These are phyloP conservation scores for Calliopsis andreniformis DNA, from an alignment of 1,140 invertebrate genomes.

Conservation along the genomic window DNA sequence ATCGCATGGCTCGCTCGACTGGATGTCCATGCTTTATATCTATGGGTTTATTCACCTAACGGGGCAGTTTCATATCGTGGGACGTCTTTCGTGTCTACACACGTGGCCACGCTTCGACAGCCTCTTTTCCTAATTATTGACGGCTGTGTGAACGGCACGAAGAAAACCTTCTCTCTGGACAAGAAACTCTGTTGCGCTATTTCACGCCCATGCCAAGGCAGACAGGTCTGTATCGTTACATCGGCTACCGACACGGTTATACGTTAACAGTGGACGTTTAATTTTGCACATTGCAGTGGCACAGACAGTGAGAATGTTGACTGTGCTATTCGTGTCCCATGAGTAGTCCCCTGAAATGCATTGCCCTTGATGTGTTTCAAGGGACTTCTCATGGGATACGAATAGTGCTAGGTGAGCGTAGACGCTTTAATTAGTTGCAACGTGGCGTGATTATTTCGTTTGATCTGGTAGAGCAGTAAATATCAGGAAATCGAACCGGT, in stretches of 20 bases:
- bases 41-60: conserved; percentile 44
- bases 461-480: conserved; percentile 4
- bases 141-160: not conserved
- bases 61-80: conserved; percentile 14
- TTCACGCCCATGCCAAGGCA: too few species aligned
- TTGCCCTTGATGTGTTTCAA: too few species aligned
- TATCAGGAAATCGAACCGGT: conserved; percentile 47
- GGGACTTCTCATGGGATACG: too few species aligned
- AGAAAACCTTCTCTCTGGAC: not conserved
- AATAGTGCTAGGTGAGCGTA: too few species aligned
- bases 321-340: too few species aligned
- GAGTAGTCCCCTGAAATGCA: too few species aligned
- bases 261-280: conserved; percentile 26
- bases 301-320: conserved; percentile 16
- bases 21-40: conserved; percentile 52
- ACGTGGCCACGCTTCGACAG: not conserved
- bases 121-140: conserved; percentile 31
- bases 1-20: conserved; percentile 56
- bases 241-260: conserved; percentile 12
- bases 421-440: conserved; percentile 35
- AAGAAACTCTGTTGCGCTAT: not conserved
- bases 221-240: too few species aligned
- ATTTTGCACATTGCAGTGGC: conserved; percentile 1
- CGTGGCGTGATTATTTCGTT: conserved; percentile 5
- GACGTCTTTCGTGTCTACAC: not conserved